These are phyloP conservation scores for Capricornis sumatraensis DNA, from an alignment of 2,113 vertebrate species.

Conservation along the genomic window DNA sequence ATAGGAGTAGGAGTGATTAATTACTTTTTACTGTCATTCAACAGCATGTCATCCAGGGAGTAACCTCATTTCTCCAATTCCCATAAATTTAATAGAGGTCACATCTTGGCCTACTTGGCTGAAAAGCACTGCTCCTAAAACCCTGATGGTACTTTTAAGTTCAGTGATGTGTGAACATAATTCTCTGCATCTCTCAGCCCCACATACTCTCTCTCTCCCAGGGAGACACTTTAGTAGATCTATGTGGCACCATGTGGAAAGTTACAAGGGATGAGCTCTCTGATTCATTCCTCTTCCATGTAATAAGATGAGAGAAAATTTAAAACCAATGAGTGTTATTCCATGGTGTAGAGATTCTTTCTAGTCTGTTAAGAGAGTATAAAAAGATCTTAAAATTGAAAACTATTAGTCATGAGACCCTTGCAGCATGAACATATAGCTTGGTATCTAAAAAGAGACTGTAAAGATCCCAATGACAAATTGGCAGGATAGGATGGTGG, in stretches of 20 bases:
- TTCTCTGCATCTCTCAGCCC: conserved; percentile 75
- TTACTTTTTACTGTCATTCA: conserved; percentile 77
- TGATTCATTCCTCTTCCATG: conserved; percentile 74
- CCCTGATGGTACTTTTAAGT: conserved; percentile 77
- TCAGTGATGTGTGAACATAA: conserved; percentile 77
- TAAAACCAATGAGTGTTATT: conserved; percentile 70
- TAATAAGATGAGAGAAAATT: conserved; percentile 72
- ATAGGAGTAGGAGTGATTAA: conserved; percentile 74
- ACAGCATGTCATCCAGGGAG: conserved; percentile 70
- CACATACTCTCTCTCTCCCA: conserved; percentile 67
- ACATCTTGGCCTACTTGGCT: conserved; percentile 76
- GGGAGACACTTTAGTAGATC: conserved; percentile 75
- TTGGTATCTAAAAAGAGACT: conserved; percentile 37
- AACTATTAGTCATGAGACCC: background rate
- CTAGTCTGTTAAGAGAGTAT: conserved; percentile 41
- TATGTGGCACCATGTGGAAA: conserved; percentile 68
- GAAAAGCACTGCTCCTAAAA: conserved; percentile 77
- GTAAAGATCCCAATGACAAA: background rate
- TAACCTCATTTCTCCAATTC: conserved; percentile 74
- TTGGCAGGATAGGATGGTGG: background rate
- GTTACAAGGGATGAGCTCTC: conserved; percentile 72
- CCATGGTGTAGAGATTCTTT: conserved; percentile 54
- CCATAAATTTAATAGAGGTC: conserved; percentile 81
- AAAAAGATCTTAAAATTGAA: conserved; percentile 51
- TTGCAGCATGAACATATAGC: conserved; percentile 20